Evolutionary conservation across 2,113 vertebrate genomes (phyloP), one percentile per base, ranked within the genome.

Genomic region (Mus pahari): DNA sequence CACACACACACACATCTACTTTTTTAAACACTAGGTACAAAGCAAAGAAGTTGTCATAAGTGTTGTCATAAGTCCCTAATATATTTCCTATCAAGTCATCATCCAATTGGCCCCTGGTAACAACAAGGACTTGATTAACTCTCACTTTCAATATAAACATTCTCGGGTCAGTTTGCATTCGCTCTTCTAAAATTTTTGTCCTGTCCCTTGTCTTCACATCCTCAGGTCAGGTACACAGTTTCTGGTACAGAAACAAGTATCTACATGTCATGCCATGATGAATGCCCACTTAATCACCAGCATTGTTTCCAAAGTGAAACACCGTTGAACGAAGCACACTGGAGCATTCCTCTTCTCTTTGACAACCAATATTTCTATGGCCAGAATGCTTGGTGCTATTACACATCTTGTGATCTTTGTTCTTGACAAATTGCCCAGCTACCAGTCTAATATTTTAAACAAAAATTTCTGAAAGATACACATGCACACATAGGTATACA

Each of bases 351-450:
- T 82, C 94, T 81, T 78, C 55, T 64, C 86, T 92, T 39, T 82
- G 62, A 86, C 73, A 92, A 42, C 19, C 11, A 36, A 4, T 33
- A 89, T 94, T 86, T 82, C 62, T 74, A 84, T 42, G 71, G 58
- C 66, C 83, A 82, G n/a, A 81, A 83, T 42, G 39, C 60, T 83
- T 86, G n/a, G n/a, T 26, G 81, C 42, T 39, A 24, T 55, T 83
- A 66, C 58, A 89, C 42, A 78, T 96, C 81, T 87, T 78, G 26
- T 55, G 66, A 88, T 53, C 50, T 92, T 48, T 45, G 62, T n/a
- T 83, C 9, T 33, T 92, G 58, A 64, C 53, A 33, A 77, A 88
- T 24, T 74, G 9, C 33, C 53, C 33, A n/a, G 28, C 14, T 93
- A 86, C 19, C 13, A n/a, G 28, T 71, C 77, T 64, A 53, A 87